These are phyloP conservation scores for Bucorvus abyssinicus DNA, from an alignment of 2,797 vertebrate genomes.

Conservation along the genomic window DNA sequence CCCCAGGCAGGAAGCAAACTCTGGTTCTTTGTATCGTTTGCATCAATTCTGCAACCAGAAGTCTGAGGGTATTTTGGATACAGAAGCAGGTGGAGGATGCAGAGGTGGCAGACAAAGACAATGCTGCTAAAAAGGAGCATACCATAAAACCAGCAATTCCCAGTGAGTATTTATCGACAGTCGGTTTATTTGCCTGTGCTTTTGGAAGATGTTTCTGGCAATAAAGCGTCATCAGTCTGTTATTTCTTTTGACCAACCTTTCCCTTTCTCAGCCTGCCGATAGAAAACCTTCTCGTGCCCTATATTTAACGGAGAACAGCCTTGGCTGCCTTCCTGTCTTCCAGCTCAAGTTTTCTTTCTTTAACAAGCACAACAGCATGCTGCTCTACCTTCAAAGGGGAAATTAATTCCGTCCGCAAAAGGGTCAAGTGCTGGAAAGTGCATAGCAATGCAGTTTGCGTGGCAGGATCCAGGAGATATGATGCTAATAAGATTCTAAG, in stretches of 20 bases:
- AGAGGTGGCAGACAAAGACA: neutral
- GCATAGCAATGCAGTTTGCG: constrained; percentile 91
- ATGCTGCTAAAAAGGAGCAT: neutral
- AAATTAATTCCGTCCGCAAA: constrained; percentile 90
- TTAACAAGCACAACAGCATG: constrained; percentile 78
- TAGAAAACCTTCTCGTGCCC: constrained; percentile 15
- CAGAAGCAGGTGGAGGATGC: neutral
- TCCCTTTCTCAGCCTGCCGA: constrained; percentile 29
- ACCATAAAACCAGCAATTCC: neutral
- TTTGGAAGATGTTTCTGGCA: constrained; percentile 12
- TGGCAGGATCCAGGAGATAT: constrained; percentile 87
- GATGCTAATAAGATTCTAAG: constrained; percentile 94
- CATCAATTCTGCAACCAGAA: neutral
- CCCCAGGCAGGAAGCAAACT: neutral
- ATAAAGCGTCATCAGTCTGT: constrained; percentile 43
- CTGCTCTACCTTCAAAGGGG: constrained; percentile 77
- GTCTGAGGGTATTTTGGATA: neutral
- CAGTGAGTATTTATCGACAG: neutral
- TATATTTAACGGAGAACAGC: constrained; percentile 67
- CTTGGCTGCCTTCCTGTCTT: constrained; percentile 67
- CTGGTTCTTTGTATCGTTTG: neutral
- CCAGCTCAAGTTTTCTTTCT: constrained; percentile 71
- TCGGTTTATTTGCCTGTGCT: constrained; percentile 50
- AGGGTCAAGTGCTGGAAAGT: constrained; percentile 92
- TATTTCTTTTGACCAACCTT: constrained; percentile 55